Evolutionary conservation across 2,888 invertebrate species (phyloP).

Genomic region (Auanema sp.): DNA sequence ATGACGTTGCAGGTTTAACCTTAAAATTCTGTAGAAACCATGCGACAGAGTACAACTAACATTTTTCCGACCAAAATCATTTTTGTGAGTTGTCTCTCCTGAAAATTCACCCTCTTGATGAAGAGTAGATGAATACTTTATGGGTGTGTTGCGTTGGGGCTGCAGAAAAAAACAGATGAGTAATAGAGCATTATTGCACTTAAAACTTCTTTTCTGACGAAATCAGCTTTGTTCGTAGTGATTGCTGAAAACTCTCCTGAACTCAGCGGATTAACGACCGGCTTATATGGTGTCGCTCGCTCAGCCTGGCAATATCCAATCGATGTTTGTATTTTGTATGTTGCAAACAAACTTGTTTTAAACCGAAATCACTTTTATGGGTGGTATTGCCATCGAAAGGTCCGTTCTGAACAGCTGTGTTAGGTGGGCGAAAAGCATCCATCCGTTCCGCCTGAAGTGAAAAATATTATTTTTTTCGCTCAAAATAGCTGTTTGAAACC

Average conservation of each 20-base stretch:
- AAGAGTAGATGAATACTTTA: not conserved
- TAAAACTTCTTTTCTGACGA: conserved; percentile 16
- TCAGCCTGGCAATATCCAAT: not conserved
- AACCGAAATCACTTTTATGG: conserved; percentile 35
- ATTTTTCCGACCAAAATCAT: conserved; percentile 34
- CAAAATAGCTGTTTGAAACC: not conserved
- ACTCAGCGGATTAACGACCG: not conserved
- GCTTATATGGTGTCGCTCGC: not conserved
- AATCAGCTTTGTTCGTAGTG: conserved; percentile 19
- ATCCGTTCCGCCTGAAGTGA: conserved; percentile 23
- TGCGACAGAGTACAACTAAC: conserved; percentile 10
- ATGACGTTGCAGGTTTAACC: not conserved
- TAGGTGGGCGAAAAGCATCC: conserved; percentile 22
- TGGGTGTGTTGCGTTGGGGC: conserved; percentile 1
- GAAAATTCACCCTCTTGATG: conserved; percentile 33
- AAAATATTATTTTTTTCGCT: conserved; percentile 1
- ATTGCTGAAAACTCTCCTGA: conserved; percentile 9
- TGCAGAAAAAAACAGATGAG: too few species aligned
- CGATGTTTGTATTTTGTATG: not conserved
- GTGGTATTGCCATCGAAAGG: conserved; percentile 41
- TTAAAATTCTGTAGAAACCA: too few species aligned
- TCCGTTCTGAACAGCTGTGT: conserved; percentile 26
- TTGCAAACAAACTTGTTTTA: conserved; percentile 24
- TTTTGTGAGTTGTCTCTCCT: conserved; percentile 34
- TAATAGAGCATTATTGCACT: not conserved